Evolutionary conservation across 2,113 vertebrate species (phyloP).

Genomic region (pig (Sus scrofa)): T2T-Sscrofa CM000817.6:90551501-90552000

Average conservation of each 20-base stretch:
- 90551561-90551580: background rate
- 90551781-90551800: slow-evolving; percentile 72
- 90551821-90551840: slow-evolving; percentile 57
- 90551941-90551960: background rate
- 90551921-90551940: background rate
- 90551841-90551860: background rate
- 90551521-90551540: background rate
- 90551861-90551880: background rate
- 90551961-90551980: background rate
- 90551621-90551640: background rate
- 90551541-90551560: background rate
- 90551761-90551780: slow-evolving; percentile 46
- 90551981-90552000: background rate
- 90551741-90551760: slow-evolving; percentile 44
- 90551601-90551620: slow-evolving; percentile 4
- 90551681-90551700: slow-evolving; percentile 1
- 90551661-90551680: slow-evolving; percentile 47
- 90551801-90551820: slow-evolving; percentile 62
- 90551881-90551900: background rate
- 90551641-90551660: slow-evolving; percentile 34
- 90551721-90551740: slow-evolving; percentile 12
- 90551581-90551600: background rate
- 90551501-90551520: background rate
- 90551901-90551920: background rate
- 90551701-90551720: background rate